These are phyloP conservation scores for Arothron firmamentum DNA, from an alignment of 2,113 vertebrate species.

Conservation along the genomic window DNA sequence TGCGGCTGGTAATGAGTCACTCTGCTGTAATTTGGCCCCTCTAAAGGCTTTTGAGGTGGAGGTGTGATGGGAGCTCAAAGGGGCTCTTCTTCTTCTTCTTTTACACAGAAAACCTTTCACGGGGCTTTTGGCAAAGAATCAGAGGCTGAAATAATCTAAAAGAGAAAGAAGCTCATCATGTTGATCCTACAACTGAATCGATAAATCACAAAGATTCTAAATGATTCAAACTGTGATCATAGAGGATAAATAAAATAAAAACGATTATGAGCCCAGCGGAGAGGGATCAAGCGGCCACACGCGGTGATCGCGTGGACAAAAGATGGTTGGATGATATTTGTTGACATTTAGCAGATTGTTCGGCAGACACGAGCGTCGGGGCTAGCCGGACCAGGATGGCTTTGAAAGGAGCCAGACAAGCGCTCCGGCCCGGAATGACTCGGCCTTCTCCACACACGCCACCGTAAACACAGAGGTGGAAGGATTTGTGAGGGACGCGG, in stretches of 20 bases:
- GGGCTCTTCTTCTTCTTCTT: slow-evolving; percentile 23
- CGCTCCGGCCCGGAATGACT: slow-evolving; percentile 22
- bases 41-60: slow-evolving; percentile 60
- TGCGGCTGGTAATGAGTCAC: slow-evolving; percentile 65
- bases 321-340: slow-evolving; percentile 52
- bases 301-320: slow-evolving; percentile 24
- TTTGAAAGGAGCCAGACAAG: slow-evolving; percentile 47
- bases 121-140: slow-evolving; percentile 25
- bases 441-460: slow-evolving; percentile 47
- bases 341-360: slow-evolving; percentile 64
- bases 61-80: slow-evolving; percentile 34
- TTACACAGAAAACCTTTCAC: slow-evolving; percentile 49
- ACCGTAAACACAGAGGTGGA: too few species aligned
- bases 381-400: slow-evolving; percentile 16
- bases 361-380: background rate
- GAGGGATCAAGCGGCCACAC: background rate
- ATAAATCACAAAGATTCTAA: background rate
- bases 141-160: slow-evolving; percentile 8
- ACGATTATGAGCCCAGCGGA: background rate
- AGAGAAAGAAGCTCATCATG: slow-evolving; percentile 12
- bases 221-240: too few species aligned
- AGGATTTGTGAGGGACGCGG: slow-evolving; percentile 23
- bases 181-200: background rate
- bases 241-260: too few species aligned
- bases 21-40: slow-evolving; percentile 64